A percentile compares a stretch with the other conserved stretches of the same genome.
phyloP scores from a whole-genome alignment of 2,888 invertebrate species.

The Pollenia angustigena region DNA sequence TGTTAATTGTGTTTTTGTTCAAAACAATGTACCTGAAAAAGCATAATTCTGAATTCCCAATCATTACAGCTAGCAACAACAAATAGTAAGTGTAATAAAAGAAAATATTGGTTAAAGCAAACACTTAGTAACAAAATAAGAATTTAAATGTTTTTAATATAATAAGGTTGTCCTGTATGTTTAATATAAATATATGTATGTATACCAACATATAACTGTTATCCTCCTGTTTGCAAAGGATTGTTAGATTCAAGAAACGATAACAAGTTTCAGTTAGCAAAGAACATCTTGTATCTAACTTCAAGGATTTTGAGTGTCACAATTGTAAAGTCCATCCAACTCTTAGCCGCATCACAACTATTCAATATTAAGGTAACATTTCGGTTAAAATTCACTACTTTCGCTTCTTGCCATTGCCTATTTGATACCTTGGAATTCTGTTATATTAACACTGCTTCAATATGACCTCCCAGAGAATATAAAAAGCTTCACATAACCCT shows the following conservation, averaged over 20 bases:
- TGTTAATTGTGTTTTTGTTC: too few relatives aligned
- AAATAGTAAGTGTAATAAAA: too few relatives aligned
- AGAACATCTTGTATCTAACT: conserved; percentile 90
- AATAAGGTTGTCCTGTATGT: too few relatives aligned
- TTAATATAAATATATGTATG: too few relatives aligned
- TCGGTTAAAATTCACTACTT: conserved; percentile 93
- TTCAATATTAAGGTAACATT: conserved; percentile 93
- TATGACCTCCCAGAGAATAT: conserved; percentile 93
- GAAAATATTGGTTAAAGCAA: too few relatives aligned
- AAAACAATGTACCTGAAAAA: too few relatives aligned
- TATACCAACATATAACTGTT: too few relatives aligned
- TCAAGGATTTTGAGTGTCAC: conserved; percentile 91
- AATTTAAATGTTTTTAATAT: too few relatives aligned
- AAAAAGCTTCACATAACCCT: conserved; percentile 92
- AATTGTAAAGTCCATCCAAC: conserved; percentile 91
- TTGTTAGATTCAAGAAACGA: conserved; percentile 96
- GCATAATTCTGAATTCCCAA: too few relatives aligned
- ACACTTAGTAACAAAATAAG: too few relatives aligned
- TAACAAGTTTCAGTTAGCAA: conserved; percentile 92
- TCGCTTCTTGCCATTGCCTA: conserved; percentile 95
- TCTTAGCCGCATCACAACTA: conserved; percentile 93
- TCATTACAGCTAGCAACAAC: too few relatives aligned
- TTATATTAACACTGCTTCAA: conserved; percentile 87
- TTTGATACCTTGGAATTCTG: conserved; percentile 91
- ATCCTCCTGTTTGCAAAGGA: conserved; percentile 95